Evolutionary conservation across 2,888 invertebrate genomes (phyloP).

Genomic region (Escarpia spicata): DNA sequence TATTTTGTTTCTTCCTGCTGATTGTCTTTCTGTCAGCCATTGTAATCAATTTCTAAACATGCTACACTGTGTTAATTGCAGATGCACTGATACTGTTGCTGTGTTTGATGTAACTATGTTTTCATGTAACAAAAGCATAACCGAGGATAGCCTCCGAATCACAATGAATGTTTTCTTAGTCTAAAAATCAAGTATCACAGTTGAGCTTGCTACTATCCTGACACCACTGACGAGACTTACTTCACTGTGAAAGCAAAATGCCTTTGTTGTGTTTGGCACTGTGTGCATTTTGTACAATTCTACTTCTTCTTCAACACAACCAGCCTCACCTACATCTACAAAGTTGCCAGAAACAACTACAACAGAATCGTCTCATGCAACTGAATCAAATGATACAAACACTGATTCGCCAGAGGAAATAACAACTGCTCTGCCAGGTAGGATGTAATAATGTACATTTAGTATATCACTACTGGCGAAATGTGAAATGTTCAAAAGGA

Average conservation of each 20-base stretch:
- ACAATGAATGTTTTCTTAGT: neutral
- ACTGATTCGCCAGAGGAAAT: neutral
- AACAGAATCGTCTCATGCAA: neutral
- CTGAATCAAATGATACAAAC: neutral
- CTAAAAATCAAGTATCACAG: neutral
- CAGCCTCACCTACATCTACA: too few relatives aligned
- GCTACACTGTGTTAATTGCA: neutral
- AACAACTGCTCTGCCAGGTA: neutral
- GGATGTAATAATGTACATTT: neutral
- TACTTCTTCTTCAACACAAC: too few relatives aligned
- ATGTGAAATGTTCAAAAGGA: neutral
- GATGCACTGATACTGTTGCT: neutral
- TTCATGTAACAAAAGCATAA: neutral
- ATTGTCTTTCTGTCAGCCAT: too few relatives aligned
- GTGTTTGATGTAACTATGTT: neutral
- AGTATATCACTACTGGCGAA: neutral
- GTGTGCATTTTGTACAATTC: neutral
- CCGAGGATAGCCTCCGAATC: neutral
- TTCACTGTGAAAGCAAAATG: constrained; percentile 4
- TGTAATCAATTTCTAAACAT: too few relatives aligned
- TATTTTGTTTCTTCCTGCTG: too few relatives aligned
- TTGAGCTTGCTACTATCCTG: neutral
- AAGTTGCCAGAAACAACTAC: neutral
- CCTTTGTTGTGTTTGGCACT: neutral
- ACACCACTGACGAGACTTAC: neutral